phyloP scores from a whole-genome alignment of 2,888 invertebrate species.

The Auanema sp. region DNA sequence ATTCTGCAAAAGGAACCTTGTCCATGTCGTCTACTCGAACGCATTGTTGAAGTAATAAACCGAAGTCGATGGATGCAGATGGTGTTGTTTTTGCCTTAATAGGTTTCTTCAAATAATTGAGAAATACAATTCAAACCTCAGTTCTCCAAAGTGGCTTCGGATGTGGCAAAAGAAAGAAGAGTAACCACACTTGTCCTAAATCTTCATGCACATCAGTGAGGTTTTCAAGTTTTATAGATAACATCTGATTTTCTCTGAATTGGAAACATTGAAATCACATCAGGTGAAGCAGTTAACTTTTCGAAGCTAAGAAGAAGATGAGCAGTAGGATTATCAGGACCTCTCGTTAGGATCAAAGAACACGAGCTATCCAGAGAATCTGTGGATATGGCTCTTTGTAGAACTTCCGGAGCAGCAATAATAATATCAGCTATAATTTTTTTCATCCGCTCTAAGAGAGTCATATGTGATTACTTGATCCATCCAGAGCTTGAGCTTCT shows the following conservation, averaged over 20 bases:
- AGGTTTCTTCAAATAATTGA: background rate
- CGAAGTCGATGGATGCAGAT: constrained; percentile 11
- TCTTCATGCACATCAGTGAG: constrained; percentile 13
- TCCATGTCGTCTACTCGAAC: constrained; percentile 9
- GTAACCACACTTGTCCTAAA: constrained; percentile 17
- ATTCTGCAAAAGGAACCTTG: constrained; percentile 10
- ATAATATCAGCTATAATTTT: too few species aligned
- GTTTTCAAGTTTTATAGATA: constrained; percentile 12
- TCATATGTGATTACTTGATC: too few species aligned
- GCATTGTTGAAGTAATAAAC: constrained; percentile 17
- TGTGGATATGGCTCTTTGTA: constrained; percentile 12
- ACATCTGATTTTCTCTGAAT: constrained; percentile 16
- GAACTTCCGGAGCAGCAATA: background rate
- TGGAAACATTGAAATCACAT: background rate
- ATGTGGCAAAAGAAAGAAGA: constrained; percentile 20
- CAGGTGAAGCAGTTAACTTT: constrained; percentile 9
- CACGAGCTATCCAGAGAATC: constrained; percentile 18
- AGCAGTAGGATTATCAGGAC: constrained; percentile 11
- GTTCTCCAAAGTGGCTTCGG: constrained; percentile 21
- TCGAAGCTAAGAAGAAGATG: constrained; percentile 14
- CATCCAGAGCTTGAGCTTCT: too few species aligned
- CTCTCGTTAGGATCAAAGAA: constrained; percentile 4
- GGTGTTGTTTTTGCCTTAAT: constrained; percentile 14
- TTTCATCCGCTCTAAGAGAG: too few species aligned
- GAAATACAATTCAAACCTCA: background rate